Evolutionary conservation across 2,113 vertebrate genomes (phyloP).

Genomic region (Carettochelys insculpta): DNA sequence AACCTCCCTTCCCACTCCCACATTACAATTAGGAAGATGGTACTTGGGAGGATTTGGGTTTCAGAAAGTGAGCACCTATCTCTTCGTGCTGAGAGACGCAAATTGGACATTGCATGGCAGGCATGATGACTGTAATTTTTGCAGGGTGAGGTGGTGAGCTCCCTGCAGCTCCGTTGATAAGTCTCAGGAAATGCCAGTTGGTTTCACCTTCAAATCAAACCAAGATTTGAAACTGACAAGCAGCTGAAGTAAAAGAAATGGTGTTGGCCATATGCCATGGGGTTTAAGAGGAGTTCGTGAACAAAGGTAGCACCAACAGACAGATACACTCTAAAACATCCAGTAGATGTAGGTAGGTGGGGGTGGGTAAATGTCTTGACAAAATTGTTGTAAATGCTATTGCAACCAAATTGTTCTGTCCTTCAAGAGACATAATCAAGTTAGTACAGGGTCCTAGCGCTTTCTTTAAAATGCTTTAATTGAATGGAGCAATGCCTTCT

Average conservation of each 20-base stretch:
- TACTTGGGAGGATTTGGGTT: neutral
- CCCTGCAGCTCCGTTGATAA: slow-evolving; percentile 33
- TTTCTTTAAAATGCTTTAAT: neutral
- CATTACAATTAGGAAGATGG: fast-evolving
- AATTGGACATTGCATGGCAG: neutral
- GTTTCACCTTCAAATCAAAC: slow-evolving; percentile 62
- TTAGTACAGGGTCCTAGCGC: neutral
- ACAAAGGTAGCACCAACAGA: no score
- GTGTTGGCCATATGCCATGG: slow-evolving; percentile 1
- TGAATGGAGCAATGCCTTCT: neutral
- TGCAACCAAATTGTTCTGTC: neutral
- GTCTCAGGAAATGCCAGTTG: slow-evolving; percentile 49
- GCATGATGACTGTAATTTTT: neutral
- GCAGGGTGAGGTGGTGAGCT: neutral
- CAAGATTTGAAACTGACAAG: slow-evolving; percentile 64
- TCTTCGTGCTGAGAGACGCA: neutral
- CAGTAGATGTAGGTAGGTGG: no score
- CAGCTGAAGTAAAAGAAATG: neutral
- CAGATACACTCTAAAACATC: no score
- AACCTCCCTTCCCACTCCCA: neutral
- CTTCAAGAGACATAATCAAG: neutral
- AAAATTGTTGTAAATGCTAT: neutral
- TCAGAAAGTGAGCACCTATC: slow-evolving; percentile 5
- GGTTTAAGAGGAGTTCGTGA: no score
- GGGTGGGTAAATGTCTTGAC: neutral